phyloP scores from a whole-genome alignment of 2,888 invertebrate species.

The Mesoligia furuncula region DNA sequence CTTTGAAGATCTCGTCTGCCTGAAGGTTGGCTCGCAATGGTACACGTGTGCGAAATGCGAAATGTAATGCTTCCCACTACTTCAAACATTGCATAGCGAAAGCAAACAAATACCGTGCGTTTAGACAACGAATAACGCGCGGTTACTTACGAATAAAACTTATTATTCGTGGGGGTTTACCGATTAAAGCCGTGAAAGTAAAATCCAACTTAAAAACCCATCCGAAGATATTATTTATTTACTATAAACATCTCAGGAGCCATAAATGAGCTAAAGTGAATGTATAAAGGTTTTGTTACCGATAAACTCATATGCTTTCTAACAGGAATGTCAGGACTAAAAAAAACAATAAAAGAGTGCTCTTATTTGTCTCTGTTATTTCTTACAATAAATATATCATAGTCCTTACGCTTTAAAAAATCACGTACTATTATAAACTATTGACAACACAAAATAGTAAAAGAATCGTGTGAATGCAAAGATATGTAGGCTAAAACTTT shows the following conservation, averaged over 20 bases:
- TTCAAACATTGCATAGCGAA: slow-evolving; percentile 6
- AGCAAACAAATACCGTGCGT: neutral
- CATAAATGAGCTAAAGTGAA: slow-evolving; percentile 5
- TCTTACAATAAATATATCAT: slow-evolving; percentile 37
- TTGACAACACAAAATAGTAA: slow-evolving; percentile 36
- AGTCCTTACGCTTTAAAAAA: slow-evolving; percentile 24
- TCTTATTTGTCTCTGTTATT: slow-evolving; percentile 54
- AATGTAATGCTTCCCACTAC: neutral
- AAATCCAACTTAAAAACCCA: neutral
- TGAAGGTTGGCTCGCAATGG: neutral
- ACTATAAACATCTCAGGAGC: neutral
- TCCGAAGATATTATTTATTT: neutral
- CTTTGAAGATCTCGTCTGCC: neutral
- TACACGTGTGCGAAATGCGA: neutral
- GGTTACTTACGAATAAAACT: neutral
- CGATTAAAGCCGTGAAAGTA: neutral
- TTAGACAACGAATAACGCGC: slow-evolving; percentile 3
- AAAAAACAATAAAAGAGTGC: slow-evolving; percentile 51
- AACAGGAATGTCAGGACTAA: slow-evolving; percentile 52
- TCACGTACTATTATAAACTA: slow-evolving; percentile 27
- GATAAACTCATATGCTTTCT: slow-evolving; percentile 5
- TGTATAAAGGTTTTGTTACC: slow-evolving; percentile 4
- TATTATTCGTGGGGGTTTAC: neutral
- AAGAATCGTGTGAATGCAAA: slow-evolving; percentile 25
- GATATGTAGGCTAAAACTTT: slow-evolving; percentile 19